Base-by-base conservation (phyloP, 2,888 invertebrate genomes). In the Acanthoscelides obtectus region DNA sequence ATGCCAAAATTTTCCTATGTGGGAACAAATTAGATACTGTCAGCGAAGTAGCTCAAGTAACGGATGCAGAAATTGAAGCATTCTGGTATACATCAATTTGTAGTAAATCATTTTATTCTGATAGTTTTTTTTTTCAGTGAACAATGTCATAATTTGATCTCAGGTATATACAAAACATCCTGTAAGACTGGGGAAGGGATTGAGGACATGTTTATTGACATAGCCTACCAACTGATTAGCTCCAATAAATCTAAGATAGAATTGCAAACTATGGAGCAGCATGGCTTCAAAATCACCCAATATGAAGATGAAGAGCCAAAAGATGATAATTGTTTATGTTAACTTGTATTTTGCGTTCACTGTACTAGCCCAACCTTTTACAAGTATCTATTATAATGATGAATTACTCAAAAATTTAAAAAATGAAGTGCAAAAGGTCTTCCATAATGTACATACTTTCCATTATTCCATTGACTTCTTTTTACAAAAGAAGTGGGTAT, bases 1-100 rank as follows among this genome's bases (percentile, higher is more conserved):
- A 95, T 86, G 97, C 97, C 4, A 96, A 96, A 87, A 97, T 98
- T 84, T 97, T 95, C 86, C 88, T 97, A 20, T 97, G 97, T 86
- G 97, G 97, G 69, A 97, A 97, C 84, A 97, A 97, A 86, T 90
- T 91, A 69, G 97, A 97, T 85, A 86, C 95, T 70, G 77, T 82
- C 20, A 93, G 93, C 80, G 93, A 93, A 80, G 89, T 90, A 70
- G 92, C 93, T 0, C 93, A 94, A 86, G 93, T 97, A 8, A 93
- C 92, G 20, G 95, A 96, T 83, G 89, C 91, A 72, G 96, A 97
- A 84, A 94, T 97, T 85, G 95, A 96, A 83, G 91, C 91, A 77
- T 97, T 97, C 85, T 94, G 93, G 92, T 93, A 87, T 84, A 82
- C 0, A 66, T 66, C 17, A n/a, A 25, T 45, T 45, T 67, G 12